Base-by-base conservation (phyloP, 1,140 invertebrate species). In the Aphis craccivora region DNA sequence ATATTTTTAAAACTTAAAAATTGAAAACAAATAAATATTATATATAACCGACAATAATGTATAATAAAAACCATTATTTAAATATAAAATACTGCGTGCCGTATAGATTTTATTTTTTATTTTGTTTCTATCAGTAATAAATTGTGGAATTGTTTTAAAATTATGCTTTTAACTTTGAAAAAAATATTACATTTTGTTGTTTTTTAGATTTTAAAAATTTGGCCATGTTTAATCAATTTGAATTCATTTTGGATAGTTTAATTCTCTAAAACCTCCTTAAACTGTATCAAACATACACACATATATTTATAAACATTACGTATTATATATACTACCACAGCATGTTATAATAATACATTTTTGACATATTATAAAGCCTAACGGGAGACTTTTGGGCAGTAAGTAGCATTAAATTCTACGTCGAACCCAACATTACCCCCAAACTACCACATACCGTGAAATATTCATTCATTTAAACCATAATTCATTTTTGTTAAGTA, bases 401-500 rank as follows among this genome's bases (percentile, higher is more conserved):
- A 40, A 43, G 83, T 43, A 40, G 40, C 43, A 84, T 87, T 87
- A 48, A 87, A 87, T 43, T 87, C 11, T 48, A 87, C 23, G 11
- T 43, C 9, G 83, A 86, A 86, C 40, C 37, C 11, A 87, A 25
- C 5, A 87, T 25, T 45, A 14, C 84, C 43, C 37, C 9, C 37
- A 43, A 40, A 84, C 40, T 40, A 84, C 37, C 83, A 23, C n/a
- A n/a, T 48, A n/a, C 43, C 4, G 84, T 4, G 30, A 87, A 87
- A 48, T 87, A 45, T 87, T 87, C 9, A 48, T 87, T 20, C 48
- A 45, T 11, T 45, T 87, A 87, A 45, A 48, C 84, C 23, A 87
- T 87, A n/a, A 87, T 48, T 87, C 40, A 87, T 87, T n/a, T 84
- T n/a, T 20, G 84, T n/a, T 45, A 87, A 87, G 84, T 87, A 87